Base-by-base conservation (phyloP, 2,797 vertebrate species). In the Rhynchotus rufescens region DNA sequence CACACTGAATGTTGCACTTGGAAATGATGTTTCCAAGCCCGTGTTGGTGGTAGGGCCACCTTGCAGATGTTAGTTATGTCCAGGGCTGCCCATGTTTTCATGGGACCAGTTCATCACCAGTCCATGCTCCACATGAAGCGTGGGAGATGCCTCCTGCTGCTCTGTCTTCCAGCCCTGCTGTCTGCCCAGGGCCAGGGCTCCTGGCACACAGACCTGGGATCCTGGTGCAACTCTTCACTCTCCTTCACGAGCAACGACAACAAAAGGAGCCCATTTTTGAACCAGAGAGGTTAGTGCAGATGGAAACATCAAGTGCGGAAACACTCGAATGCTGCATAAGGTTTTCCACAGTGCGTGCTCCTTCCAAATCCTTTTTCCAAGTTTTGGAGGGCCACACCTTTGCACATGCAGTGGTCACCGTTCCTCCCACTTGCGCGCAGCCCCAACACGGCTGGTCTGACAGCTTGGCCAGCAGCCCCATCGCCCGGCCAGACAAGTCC, bases 11-110 rank as follows among this genome's bases (percentile, higher is more conserved):
- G 25, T 32, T 59, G 45, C 23, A 16, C 6, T 0, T 12, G 47
- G 42, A 57, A 22, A 21, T 4, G 2, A 6, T 25, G 4, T 51
- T 51, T 51, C 22, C 7, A 0, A 0, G 28, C 10, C 42, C 14
- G 66, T 1, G 0, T 61, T 80, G 89, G 10, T 0, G 23, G 68
- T 34, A 56, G 14, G 65, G 68, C 68, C 25, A 6, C 59, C 14
- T 82, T 23, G 61, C 22, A 26, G 0, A 17, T 1, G 0, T 7
- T 2, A 5, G 9, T 38, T 68, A 51, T 49, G 22, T 67, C 21
- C 42, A 45, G 30, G 57, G 5, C 7, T 34, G 28, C 6, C 5
- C 30, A 22, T 49, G 2, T 3, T 74, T 51, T 15, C 1, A 1
- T 25, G 60, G 67, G 54, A 40, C 32, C 30, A 25, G 44, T 26